Evolutionary conservation across 1,140 invertebrate genomes (phyloP), one percentile per base, ranked within the genome.

Genomic region (Sesamia nonagrioides): DNA sequence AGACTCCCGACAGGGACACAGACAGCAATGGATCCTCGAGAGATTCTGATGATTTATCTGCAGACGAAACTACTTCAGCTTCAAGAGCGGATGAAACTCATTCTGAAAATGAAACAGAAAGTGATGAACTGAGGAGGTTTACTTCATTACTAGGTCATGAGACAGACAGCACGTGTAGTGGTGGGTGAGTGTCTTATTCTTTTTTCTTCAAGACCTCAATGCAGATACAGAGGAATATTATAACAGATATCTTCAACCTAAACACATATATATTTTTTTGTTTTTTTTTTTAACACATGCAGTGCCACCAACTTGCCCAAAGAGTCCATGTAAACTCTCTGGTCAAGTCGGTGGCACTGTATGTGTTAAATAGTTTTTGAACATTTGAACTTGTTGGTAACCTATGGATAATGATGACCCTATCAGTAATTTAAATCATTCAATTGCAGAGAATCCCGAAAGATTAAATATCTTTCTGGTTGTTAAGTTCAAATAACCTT

Each of bases 41-140:
- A 68, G 93, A 94, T 82, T 94, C 93, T 61, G 93, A 94, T 84
- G 93, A 94, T 84, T 75, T 91, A 21, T 90, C 91, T 7, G 73
- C 71, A n/a, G 89, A 90, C 9, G 88, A 92, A 18, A 79, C 52
- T 68, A 58, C 68, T 2, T 50, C 45, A 35, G 58, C 50, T 74
- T 48, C 58, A 37, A 71, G 77, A 56, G 35, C 11, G 69, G 63
- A 81, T 27, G 81, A 79, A 35, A 81, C 73, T 77, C 69, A 71
- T 54, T 85, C 37, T 0, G 18, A 63, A 68, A 85, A 83, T 27
- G 87, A 86, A 17, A 75, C 66, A 37, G 85, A 88, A 0, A 84
- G 73, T 77, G 82, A 82, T 37, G 84, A 84, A 48, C 40, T 75
- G 21, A 73, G 82, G 17, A 83, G 78, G 45, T 71, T 76, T 9